These are phyloP conservation scores for Corythornis vintsioides DNA, from an alignment of 2,113 vertebrate species.

Conservation along the genomic window DNA sequence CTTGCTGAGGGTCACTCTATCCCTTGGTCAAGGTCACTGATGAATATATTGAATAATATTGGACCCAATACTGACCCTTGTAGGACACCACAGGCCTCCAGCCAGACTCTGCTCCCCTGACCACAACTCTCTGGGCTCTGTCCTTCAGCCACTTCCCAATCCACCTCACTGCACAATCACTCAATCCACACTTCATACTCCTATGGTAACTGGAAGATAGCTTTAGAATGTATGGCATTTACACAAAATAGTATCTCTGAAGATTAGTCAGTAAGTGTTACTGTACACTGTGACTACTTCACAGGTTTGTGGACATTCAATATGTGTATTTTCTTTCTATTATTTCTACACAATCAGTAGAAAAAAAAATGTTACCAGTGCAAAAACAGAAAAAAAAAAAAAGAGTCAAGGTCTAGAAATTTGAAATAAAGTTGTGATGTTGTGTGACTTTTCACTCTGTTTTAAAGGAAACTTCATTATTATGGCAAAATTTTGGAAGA, in stretches of 20 bases:
- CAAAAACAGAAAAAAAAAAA: accelerated
- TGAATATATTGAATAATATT: too few species aligned
- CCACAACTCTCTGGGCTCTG: too few species aligned
- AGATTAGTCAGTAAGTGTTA: neutral
- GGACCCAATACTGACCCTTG: too few species aligned
- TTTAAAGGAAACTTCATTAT: neutral
- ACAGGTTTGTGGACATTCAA: neutral
- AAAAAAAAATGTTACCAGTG: neutral
- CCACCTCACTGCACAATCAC: too few species aligned
- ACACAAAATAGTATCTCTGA: neutral
- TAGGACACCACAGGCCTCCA: too few species aligned
- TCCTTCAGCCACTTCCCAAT: too few species aligned
- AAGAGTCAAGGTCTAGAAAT: neutral
- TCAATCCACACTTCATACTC: too few species aligned
- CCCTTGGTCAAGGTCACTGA: too few species aligned
- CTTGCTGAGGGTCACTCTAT: too few species aligned
- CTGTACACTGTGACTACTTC: neutral
- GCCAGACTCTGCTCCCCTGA: too few species aligned
- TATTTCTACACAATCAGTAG: neutral
- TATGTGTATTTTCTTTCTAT: neutral
- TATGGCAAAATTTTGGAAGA: neutral
- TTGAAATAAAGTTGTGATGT: neutral
- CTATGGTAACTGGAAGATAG: neutral
- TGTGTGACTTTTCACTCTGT: neutral
- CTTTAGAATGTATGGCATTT: neutral